Evolutionary conservation across 1,140 invertebrate genomes (phyloP), one percentile per base, ranked within the genome.

Genomic region (Zaprionus ornatus): DNA sequence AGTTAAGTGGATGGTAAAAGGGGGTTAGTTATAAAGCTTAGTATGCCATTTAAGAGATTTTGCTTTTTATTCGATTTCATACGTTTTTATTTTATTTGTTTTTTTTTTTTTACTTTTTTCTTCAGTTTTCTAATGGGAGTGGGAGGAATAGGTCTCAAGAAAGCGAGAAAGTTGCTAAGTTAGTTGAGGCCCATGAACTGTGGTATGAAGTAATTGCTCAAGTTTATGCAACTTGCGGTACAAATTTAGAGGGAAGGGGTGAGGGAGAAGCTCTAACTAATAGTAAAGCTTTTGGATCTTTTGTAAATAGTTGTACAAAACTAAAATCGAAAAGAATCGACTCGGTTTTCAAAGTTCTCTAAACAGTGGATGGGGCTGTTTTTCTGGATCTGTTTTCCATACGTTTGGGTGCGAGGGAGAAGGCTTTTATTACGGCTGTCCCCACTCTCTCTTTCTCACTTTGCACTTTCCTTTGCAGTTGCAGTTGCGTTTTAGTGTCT

Each of bases 11-110:
- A 79, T 79, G 77, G 78, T 78, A 84, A 88, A 80, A 75, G 66
- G 80, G 78, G 64, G 76, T 78, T 83, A 77, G 70, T 79, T 78
- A 70, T 78, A 67, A 85, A 85, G 78, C 71, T 76, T 81, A 75
- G 61, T 84, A 77, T 67, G 70, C 70, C 63, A 76, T 71, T 75
- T 65, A 76, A 76, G 73, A 76, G 64, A 61, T 75, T 65, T 69
- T 37, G 55, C 56, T 77, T 70, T 54, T 67, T 70, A 79, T 77
- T 61, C 21, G 42, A 42, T 75, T 71, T 64, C 50, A 23, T 70
- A 37, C 17, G 7, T 59, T 60, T 69, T 61, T 10, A 57, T 25
- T 52, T 68, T 48, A 71, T 45, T 65, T 64, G 45, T 54, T 64
- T 56, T 50, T 55, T 62, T 29, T 29, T 50, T 64, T 56, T 37